Evolutionary conservation across 2,888 invertebrate species (phyloP).

Genomic region (Timema cristinae): DNA sequence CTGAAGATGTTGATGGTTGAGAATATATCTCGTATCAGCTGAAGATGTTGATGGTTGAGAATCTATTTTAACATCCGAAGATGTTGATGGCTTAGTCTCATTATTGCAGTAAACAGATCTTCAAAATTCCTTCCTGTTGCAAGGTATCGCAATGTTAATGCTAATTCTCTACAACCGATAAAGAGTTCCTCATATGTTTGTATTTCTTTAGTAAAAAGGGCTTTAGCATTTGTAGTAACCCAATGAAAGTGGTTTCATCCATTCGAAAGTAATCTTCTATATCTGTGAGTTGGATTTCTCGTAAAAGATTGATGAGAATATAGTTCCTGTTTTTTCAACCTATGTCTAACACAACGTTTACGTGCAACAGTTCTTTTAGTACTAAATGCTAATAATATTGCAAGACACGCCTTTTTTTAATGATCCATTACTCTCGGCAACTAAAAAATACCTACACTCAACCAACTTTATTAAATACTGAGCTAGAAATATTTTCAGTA

Average conservation of each 20-base stretch:
- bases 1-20: too few species aligned
- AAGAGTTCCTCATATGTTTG: background rate
- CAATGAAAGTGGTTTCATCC: background rate
- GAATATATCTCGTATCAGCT: too few species aligned
- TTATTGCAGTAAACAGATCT: conserved; percentile 5
- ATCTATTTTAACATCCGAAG: background rate
- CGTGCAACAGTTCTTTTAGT: background rate
- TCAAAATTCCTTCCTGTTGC: background rate
- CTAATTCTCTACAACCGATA: background rate
- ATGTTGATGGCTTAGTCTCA: too few species aligned
- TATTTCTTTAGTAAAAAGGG: background rate
- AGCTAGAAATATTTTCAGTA: too few species aligned
- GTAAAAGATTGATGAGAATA: background rate
- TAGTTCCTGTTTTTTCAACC: background rate
- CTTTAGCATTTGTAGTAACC: background rate
- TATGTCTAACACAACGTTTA: background rate
- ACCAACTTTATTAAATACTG: too few species aligned
- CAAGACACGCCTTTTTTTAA: background rate
- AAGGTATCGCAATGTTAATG: background rate
- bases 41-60: too few species aligned
- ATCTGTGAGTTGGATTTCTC: background rate
- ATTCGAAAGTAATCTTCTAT: conserved; percentile 2
- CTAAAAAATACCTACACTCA: too few species aligned
- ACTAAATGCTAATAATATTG: background rate
- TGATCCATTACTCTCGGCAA: background rate